Evolutionary conservation across 1,140 invertebrate species (phyloP).

Genomic region (Drosophila littoralis): DNA sequence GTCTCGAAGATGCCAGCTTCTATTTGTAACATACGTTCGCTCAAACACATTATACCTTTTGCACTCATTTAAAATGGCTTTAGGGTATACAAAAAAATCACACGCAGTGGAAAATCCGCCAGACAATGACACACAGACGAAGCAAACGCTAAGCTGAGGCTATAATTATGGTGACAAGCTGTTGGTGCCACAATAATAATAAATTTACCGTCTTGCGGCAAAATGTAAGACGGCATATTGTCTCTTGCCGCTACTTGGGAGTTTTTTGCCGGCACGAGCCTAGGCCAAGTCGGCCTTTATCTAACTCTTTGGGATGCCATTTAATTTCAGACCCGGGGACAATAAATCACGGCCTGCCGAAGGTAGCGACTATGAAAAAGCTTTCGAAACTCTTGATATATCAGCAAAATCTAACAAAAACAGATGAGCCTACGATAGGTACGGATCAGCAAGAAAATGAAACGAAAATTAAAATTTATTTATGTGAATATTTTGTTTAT

Average conservation of each 20-base stretch:
- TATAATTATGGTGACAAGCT: conserved; percentile 55
- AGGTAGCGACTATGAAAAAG: neutral
- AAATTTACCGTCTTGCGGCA: conserved; percentile 46
- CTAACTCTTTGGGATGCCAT: conserved; percentile 30
- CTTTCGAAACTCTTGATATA: neutral
- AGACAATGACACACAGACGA: conserved; percentile 34
- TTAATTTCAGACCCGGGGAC: conserved; percentile 53
- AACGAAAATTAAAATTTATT: conserved; percentile 3
- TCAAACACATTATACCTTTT: no score
- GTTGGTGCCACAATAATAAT: conserved; percentile 57
- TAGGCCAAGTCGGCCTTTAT: conserved; percentile 16
- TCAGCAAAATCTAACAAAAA: neutral
- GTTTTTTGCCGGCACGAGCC: conserved; percentile 50
- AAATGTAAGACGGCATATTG: conserved; percentile 37
- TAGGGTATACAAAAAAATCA: conserved; percentile 32
- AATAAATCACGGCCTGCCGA: conserved; percentile 58
- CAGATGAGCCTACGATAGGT: neutral
- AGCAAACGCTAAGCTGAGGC: conserved; percentile 23
- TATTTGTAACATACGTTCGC: no score
- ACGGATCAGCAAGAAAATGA: neutral
- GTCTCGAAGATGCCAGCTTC: no score
- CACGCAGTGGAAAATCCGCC: conserved; percentile 31
- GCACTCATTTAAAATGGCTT: no score
- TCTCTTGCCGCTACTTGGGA: conserved; percentile 22
- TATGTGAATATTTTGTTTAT: neutral